A percentile compares a stretch with the other conserved stretches of the same genome.
Evolutionary conservation across 2,113 vertebrate species (phyloP).

Genomic region (Hippocampus comes): DNA sequence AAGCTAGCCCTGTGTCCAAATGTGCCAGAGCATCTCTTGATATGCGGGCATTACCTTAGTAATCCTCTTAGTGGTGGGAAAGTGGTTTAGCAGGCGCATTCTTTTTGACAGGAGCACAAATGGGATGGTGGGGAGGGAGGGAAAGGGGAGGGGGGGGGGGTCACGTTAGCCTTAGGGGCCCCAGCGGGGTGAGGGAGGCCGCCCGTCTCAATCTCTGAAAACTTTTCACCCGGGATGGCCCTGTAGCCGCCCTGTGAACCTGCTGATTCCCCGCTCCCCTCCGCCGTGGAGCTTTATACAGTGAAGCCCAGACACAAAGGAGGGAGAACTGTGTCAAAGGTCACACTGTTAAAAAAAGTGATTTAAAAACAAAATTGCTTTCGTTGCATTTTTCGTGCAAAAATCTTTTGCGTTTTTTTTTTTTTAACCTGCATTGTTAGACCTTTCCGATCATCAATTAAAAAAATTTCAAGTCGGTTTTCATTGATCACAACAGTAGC

Average conservation of each 20-base stretch:
- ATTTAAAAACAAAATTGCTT: background rate
- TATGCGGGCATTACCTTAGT: conserved; percentile 65
- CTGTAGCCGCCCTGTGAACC: conserved; percentile 45
- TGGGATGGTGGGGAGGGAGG: conserved; percentile 50
- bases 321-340: conserved; percentile 29
- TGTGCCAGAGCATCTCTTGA: conserved; percentile 64
- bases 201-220: conserved; percentile 52
- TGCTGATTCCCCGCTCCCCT: conserved; percentile 41
- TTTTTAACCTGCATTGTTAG: background rate
- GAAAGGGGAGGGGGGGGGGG: conserved; percentile 34
- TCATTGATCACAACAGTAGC: no score
- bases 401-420: background rate
- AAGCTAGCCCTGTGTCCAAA: conserved; percentile 46
- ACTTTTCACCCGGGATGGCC: conserved; percentile 66
- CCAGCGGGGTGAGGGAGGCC: conserved; percentile 29
- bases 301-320: conserved; percentile 4
- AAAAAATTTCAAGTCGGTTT: no score
- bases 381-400: background rate
- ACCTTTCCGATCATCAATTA: no score
- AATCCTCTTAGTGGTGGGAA: conserved; percentile 77
- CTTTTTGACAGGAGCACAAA: conserved; percentile 68
- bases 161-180: conserved; percentile 66
- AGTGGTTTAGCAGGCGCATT: conserved; percentile 67
- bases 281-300: background rate
- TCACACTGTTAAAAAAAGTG: conserved; percentile 1